Evolutionary conservation across 2,113 vertebrate genomes (phyloP), one percentile per base, ranked within the genome.

Genomic region (Rostratula benghalensis): DNA sequence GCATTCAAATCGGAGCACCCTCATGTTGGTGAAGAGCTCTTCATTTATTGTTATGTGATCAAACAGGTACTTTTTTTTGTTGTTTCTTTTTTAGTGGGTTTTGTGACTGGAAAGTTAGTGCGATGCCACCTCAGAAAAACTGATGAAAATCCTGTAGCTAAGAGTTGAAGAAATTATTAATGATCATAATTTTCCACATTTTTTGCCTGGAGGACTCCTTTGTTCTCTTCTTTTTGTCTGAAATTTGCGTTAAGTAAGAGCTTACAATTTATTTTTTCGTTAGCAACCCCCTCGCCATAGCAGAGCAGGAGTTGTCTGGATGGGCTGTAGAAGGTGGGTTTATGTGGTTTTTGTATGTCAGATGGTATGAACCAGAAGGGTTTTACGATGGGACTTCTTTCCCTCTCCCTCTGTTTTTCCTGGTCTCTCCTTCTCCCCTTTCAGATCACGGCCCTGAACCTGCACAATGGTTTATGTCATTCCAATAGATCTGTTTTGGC

Each of bases 151-250:
- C 56, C 75, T 71, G 93, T 20, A 83, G 79, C 59, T 61, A 63
- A 35, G 83, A 78, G 76, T 25, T 86, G 90, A 74, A 9, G 76
- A 75, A 90, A 61, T 95, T 83, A 92, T 83, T 92, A 90, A 95
- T 88, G 92, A 80, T 74, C 0, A 0, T 81, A 15, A 89, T 64
- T 96, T 94, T 46, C 93, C 92, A 46, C 94, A 63, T 54, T 74
- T 94, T 70, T 94, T 94, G 90, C 95, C 88, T 79, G 86, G 93
- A 89, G 92, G 79, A 86, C 11, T 92, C 90, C 80, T 96, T 96
- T 95, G 94, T 92, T 96, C 86, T 75, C 54, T 27, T 89, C 87
- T 93, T 95, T 94, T 94, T 95, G 90, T 94, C 90, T 95, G n/a
- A 77, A 70, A 39, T 80, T 33, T 83, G 46, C 9, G 1, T 94